Evolutionary conservation across 2,113 vertebrate genomes (phyloP).

Genomic region (Asarcornis scutulata): DNA sequence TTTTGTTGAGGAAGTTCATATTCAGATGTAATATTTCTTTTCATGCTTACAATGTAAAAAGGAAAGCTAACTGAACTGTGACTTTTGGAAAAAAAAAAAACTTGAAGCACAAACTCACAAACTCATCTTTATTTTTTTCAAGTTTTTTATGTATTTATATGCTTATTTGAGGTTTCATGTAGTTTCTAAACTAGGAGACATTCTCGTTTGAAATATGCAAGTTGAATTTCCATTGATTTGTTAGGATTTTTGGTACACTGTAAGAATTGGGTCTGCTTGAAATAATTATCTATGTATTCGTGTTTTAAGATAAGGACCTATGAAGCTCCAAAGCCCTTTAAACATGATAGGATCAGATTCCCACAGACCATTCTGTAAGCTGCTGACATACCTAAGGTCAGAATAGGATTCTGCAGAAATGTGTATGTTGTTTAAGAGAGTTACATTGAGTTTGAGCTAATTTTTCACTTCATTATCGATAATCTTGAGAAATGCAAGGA

Average conservation of each 20-base stretch:
- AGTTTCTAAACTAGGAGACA: neutral
- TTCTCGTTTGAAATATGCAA: neutral
- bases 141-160: neutral
- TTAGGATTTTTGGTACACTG: neutral
- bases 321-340: neutral
- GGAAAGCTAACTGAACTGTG: conserved; percentile 39
- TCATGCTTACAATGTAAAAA: conserved; percentile 55
- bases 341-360: neutral
- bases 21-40: conserved; percentile 59
- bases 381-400: neutral
- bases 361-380: neutral
- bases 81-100: neutral
- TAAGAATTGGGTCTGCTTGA: neutral
- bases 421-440: neutral
- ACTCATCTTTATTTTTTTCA: neutral
- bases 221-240: neutral
- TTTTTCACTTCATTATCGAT: neutral
- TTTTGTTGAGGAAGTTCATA: conserved; percentile 75
- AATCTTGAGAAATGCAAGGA: neutral
- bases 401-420: neutral
- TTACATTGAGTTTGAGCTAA: neutral
- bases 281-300: neutral
- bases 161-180: neutral
- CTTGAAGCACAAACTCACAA: neutral
- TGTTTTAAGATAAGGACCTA: neutral